Base-by-base conservation (phyloP, 2,888 invertebrate species). In the Drosophila borborema region DNA sequence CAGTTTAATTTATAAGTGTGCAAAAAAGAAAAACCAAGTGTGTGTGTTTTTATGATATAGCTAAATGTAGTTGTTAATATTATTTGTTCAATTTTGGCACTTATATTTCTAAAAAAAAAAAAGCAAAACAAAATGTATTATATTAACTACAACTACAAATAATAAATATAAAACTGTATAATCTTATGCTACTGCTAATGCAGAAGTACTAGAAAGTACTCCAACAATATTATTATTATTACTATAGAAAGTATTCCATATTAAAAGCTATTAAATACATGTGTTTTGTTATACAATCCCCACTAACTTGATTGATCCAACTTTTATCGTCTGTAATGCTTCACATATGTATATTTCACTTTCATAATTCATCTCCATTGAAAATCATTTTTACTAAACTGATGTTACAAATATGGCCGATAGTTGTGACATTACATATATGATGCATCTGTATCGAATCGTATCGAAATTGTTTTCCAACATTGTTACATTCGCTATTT, bases 91-190 rank as follows among this genome's bases (percentile, higher is more conserved):
- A 56, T 86, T 87, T 72, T 80, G 80, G 80, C 86, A 69, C 72
- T 74, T 80, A 46, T 72, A 70, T 74, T 79, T 86, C 80, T 56
- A 77, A 82, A 72, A 46, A 18, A 82, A 41, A 28, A 5, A 5
- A 28, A 28, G 0, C 2, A 28, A 4, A 28, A 28, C 28, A 28
- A 28, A 74, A 77, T 84, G 84, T 84, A 84, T 84, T 84, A 84
- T 84, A 84, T 84, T 84, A 76, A 89, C 84, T 89, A 83, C 81
- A 75, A 68, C 56, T 76, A 83, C 74, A 83, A 74, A 74, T 70
- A 78, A 80, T 77, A 86, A 82, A 71, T 63, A 80, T 80, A 55
- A 72, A 68, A 72, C 46, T 82, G 74, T 88, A 80, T 88, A 88
- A 88, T 74, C 85, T 74, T 64, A 80, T 67, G 74, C 88, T 72